Percentiles rank a stretch among this genome's conserved stretches.
Conservation (phyloP, 1,140 invertebrate genomes). For the Cydia strobilella region DNA sequence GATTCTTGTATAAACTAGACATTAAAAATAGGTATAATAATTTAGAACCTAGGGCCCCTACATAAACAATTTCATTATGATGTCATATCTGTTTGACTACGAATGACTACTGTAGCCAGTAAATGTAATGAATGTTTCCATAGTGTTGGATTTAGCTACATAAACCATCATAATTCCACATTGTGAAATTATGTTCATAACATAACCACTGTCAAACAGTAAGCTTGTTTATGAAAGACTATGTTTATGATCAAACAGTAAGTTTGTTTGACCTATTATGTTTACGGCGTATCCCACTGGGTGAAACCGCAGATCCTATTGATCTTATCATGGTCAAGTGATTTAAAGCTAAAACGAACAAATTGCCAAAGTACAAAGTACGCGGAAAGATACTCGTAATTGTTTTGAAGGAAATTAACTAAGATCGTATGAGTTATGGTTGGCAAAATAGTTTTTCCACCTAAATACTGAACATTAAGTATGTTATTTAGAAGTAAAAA, state of each 20-base stretch:
- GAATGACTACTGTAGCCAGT: background rate
- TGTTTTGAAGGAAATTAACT: too few relatives aligned
- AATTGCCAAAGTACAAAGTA: too few relatives aligned
- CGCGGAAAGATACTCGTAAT: too few relatives aligned
- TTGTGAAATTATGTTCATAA: background rate
- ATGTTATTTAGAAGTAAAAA: too few relatives aligned
- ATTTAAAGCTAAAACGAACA: background rate
- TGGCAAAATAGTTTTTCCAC: too few relatives aligned
- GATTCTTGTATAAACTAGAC: too few relatives aligned
- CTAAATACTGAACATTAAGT: too few relatives aligned
- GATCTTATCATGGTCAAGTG: background rate
- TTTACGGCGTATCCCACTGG: background rate
- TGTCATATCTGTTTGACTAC: background rate
- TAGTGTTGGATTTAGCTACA: background rate
- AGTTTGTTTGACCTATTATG: background rate
- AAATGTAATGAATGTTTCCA: background rate
- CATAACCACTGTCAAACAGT: constrained; percentile 9
- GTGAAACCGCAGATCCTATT: constrained; percentile 1
- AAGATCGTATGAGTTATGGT: too few relatives aligned
- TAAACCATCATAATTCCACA: constrained; percentile 4
- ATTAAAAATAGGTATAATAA: too few relatives aligned
- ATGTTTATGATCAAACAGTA: constrained; percentile 18
- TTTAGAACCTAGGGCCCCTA: background rate
- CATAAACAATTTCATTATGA: background rate
- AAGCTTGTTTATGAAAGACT: constrained; percentile 15